phyloP scores from a whole-genome alignment of 1,140 invertebrate genomes.

The Lepidurus couesii region DNA sequence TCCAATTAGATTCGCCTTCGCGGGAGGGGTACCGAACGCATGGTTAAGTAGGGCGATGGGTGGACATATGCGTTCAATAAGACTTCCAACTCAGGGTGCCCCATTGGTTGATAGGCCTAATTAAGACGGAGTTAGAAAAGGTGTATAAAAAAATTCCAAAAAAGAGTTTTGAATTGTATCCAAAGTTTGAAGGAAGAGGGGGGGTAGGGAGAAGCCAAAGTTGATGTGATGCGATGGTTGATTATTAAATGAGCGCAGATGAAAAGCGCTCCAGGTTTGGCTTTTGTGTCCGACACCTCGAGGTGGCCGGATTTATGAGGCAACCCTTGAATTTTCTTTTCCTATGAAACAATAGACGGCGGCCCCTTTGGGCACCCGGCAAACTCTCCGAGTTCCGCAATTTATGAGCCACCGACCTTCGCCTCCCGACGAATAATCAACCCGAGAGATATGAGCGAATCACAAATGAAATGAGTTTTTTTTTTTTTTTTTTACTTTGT shows the following conservation, averaged over 20 bases:
- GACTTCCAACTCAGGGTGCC: neutral
- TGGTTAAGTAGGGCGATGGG: neutral
- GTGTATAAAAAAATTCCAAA: neutral
- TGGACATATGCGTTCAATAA: neutral
- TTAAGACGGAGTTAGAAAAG: neutral
- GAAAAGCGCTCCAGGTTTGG: conserved; percentile 14
- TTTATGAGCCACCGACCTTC: conserved; percentile 21
- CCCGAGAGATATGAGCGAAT: conserved; percentile 2
- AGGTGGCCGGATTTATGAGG: conserved; percentile 11
- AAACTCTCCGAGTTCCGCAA: conserved; percentile 18
- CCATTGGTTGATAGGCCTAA: conserved; percentile 18
- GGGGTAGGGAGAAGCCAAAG: neutral
- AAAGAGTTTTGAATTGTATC: neutral
- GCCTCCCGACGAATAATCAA: conserved; percentile 21
- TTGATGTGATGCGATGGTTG: conserved; percentile 14
- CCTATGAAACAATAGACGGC: conserved; percentile 9
- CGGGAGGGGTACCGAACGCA: neutral
- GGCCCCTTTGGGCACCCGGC: conserved; percentile 19
- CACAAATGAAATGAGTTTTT: conserved; percentile 19
- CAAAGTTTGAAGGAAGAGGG: neutral
- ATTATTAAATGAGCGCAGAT: conserved; percentile 16
- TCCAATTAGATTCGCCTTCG: neutral
- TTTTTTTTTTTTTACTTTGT: neutral
- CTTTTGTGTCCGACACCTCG: conserved; percentile 11
- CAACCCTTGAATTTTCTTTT: conserved; percentile 10